Conservation (phyloP, 2,113 vertebrate genomes). For the Thalassarche chlororhynchos region DNA sequence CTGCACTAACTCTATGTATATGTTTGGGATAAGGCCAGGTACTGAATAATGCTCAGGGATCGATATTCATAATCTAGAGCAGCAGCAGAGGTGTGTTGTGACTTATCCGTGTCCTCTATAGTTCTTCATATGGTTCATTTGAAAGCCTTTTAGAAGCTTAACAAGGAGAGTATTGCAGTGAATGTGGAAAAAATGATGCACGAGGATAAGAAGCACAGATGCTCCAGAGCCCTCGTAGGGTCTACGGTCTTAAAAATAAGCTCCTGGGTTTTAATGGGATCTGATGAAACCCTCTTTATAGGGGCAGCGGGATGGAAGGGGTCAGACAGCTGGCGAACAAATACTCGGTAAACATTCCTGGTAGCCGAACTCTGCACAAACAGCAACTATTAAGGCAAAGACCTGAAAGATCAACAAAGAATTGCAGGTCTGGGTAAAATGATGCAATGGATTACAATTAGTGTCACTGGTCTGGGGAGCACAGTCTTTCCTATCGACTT, state of each 20-base stretch:
- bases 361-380: background rate
- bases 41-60: background rate
- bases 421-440: background rate
- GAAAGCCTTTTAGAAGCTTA: constrained; percentile 37
- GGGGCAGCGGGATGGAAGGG: background rate
- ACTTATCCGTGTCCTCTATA: background rate
- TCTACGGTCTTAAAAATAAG: background rate
- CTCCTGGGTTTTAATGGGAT: background rate
- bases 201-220: background rate
- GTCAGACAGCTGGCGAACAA: background rate
- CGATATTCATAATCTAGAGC: background rate
- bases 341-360: background rate
- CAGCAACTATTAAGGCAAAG: background rate
- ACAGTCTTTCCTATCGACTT: background rate
- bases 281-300: background rate
- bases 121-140: background rate
- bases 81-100: background rate
- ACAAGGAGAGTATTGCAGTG: background rate
- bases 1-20: background rate
- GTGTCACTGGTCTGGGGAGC: background rate
- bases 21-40: constrained; percentile 5
- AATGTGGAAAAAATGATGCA: background rate
- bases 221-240: background rate
- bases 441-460: background rate
- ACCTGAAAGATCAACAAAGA: background rate